Conservation (phyloP, 2,113 vertebrate genomes). For the Megaceryle torquata region DNA sequence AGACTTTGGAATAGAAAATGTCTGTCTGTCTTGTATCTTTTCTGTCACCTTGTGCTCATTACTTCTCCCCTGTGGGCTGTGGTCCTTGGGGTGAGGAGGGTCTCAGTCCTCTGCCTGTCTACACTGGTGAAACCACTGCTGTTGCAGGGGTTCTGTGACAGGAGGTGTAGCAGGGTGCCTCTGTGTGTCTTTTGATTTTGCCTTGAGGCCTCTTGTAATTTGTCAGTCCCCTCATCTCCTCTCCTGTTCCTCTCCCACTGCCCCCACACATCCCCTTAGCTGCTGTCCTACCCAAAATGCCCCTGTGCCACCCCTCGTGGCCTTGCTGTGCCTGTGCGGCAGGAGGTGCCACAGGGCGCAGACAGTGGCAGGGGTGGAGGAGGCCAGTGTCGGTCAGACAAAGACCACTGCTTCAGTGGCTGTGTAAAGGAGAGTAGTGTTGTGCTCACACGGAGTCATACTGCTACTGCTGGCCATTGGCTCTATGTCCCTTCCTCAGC, state of each 20-base stretch:
- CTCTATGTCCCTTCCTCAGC: background rate
- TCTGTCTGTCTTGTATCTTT: background rate
- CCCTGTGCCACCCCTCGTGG: rapidly evolving
- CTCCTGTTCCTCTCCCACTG: background rate
- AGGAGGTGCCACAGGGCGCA: background rate
- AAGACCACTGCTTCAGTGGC: background rate
- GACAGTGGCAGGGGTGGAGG: background rate
- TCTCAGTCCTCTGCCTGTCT: background rate
- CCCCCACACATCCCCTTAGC: background rate
- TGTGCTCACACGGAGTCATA: background rate
- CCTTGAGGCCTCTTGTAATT: background rate
- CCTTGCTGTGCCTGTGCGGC: rapidly evolving
- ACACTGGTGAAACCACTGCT: background rate
- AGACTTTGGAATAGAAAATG: background rate
- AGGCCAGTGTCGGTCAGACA: background rate
- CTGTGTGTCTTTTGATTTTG: background rate
- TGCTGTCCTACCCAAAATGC: background rate
- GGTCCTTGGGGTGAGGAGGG: background rate
- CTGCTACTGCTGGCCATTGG: background rate
- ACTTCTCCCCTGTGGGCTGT: background rate
- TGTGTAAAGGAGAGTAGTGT: background rate
- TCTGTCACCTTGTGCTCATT: rapidly evolving
- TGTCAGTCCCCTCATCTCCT: background rate
- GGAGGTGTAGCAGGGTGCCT: background rate
- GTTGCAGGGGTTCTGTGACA: background rate